Evolutionary conservation across 35 echinoderm and acorn worm genomes (phyloP), one percentile per base, ranked within the genome.

Genomic region (Stichopus chloronotus): DNA sequence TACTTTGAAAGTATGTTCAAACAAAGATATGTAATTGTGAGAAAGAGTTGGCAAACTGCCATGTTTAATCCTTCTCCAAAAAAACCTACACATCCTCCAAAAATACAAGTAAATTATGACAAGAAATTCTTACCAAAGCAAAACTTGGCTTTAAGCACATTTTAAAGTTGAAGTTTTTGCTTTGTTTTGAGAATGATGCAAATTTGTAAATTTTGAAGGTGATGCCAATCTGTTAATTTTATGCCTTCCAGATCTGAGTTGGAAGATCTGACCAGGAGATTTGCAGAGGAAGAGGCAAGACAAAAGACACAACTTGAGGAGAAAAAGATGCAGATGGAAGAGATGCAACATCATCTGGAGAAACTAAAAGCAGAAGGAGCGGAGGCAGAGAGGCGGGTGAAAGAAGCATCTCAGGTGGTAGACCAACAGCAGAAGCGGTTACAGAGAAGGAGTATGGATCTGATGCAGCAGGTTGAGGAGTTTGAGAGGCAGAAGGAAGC

Each of bases 401-500:
- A 94, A 13, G 80, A 93, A 55, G 96, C 94, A 13, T 86, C 94
- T 30, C 78, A 83, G 7, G 78, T 86, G 25, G 79, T 95, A 25
- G 88, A 95, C 78, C 81, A 95, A 22, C 93, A 96, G 72, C 77
- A 94, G 57, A 92, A 94, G 56, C 84, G 93, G 20, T 92, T 96
- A 30, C 88, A 92, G 21, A 80, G 97, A 21, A 86, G 95, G 65
- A 98, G 95, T 72, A 7, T 90, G 10, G 87, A 98, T 84, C 83
- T 98, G 59, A 81, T 96, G 90, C 74, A 94, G 69, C 94, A 98
- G 83, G 63, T 98, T 56, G 93, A 94, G 59, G 91, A 96, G 24
- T 96, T 92, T 65, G 86, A 96, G 19, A 59, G 82, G 78, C 81
- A 98, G 72, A 98, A 93, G 63, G 90, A 94, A 63, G 76, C 76